phyloP scores from a whole-genome alignment of 2,888 invertebrate species.

The Coenonympha glycerion region DNA sequence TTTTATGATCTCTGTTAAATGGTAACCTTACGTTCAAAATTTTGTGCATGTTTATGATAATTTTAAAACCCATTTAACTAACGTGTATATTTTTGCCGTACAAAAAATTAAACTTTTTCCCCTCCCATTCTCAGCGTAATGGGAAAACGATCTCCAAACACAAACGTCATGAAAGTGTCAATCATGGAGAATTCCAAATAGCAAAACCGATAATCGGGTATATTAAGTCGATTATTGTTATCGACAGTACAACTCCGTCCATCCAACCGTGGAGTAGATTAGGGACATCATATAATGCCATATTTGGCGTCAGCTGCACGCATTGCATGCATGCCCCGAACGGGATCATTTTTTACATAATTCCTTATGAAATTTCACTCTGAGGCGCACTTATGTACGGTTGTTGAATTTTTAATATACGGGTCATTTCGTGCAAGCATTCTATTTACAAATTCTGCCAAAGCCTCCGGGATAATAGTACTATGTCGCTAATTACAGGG shows the following conservation, averaged over 20 bases:
- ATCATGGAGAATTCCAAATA: slow-evolving; percentile 72
- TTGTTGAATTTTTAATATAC: slow-evolving; percentile 26
- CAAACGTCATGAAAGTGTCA: slow-evolving; percentile 70
- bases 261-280: slow-evolving; percentile 70
- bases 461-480: slow-evolving; percentile 33
- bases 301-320: slow-evolving; percentile 73
- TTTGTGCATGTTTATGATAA: too few species aligned
- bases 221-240: slow-evolving; percentile 75
- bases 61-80: background rate
- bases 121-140: slow-evolving; percentile 32
- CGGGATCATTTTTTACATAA: slow-evolving; percentile 42
- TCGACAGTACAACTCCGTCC: slow-evolving; percentile 63
- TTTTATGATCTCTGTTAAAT: too few species aligned
- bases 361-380: slow-evolving; percentile 44
- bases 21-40: too few species aligned
- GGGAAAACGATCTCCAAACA: slow-evolving; percentile 44
- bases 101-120: slow-evolving; percentile 22
- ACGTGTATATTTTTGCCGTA: background rate
- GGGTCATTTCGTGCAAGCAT: slow-evolving; percentile 29
- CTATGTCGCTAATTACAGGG: slow-evolving; percentile 57
- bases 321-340: slow-evolving; percentile 52
- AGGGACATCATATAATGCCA: slow-evolving; percentile 73
- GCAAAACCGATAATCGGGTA: slow-evolving; percentile 73
- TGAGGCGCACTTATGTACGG: slow-evolving; percentile 24
- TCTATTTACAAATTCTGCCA: slow-evolving; percentile 37